Conservation (phyloP, 2,888 invertebrate species). For the Syrphus vitripennis region DNA sequence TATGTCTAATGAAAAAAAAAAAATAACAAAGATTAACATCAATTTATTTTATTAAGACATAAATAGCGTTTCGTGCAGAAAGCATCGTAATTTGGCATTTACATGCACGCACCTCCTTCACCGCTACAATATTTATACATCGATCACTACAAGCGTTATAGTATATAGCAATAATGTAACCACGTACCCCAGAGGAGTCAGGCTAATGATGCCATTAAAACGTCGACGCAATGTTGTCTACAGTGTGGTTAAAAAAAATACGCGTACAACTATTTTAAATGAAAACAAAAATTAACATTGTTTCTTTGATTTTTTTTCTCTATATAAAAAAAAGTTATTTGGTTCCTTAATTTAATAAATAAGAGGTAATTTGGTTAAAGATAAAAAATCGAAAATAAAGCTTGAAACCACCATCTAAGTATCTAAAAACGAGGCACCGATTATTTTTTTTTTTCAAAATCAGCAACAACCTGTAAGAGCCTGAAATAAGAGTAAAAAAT, state of each 20-base stretch:
- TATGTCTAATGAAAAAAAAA: conserved; percentile 29
- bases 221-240: conserved; percentile 62
- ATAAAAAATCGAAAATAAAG: too few species aligned
- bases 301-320: too few species aligned
- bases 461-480: too few species aligned
- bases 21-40: conserved; percentile 66
- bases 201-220: conserved; percentile 69
- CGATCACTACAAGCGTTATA: conserved; percentile 61
- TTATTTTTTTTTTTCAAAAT: too few species aligned
- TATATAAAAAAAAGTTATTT: too few species aligned
- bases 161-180: conserved; percentile 67
- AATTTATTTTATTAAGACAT: conserved; percentile 75
- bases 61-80: conserved; percentile 75
- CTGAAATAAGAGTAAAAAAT: too few species aligned
- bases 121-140: conserved; percentile 67
- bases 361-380: too few species aligned
- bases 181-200: conserved; percentile 67
- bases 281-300: neutral
- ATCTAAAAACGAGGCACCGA: too few species aligned
- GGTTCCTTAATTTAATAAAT: too few species aligned
- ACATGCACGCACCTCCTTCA: conserved; percentile 73
- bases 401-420: too few species aligned
- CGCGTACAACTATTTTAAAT: neutral
- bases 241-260: conserved; percentile 41
- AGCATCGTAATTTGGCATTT: conserved; percentile 74